Conservation (phyloP, 2,113 vertebrate genomes). For the Nerophis lumbriciformis region DNA sequence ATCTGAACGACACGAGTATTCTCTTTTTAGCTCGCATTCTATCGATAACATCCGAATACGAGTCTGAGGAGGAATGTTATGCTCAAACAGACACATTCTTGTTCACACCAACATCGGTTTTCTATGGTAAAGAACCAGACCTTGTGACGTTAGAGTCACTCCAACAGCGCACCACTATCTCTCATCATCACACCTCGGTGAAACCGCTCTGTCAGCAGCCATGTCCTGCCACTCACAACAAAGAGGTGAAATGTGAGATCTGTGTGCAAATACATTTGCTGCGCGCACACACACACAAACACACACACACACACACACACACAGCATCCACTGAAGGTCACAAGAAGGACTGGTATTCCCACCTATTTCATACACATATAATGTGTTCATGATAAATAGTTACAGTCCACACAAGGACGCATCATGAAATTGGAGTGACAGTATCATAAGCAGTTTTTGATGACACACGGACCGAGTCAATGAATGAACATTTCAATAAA, state of each 20-base stretch:
- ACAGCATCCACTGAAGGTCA: slow-evolving; percentile 31
- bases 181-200: slow-evolving; percentile 17
- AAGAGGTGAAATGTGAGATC: slow-evolving; percentile 38
- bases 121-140: slow-evolving; percentile 6
- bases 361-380: not conserved
- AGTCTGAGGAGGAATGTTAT: slow-evolving; percentile 2
- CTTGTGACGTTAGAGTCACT: slow-evolving; percentile 1
- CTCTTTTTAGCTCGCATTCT: not conserved
- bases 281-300: not conserved
- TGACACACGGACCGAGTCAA: too few species aligned
- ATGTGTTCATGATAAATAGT: not conserved
- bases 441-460: not conserved
- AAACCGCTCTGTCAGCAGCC: slow-evolving; percentile 36
- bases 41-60: slow-evolving; percentile 7
- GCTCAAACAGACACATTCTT: slow-evolving; percentile 23
- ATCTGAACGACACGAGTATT: not conserved
- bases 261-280: slow-evolving; percentile 1
- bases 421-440: not conserved
- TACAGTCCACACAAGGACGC: not conserved
- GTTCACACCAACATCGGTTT: slow-evolving; percentile 26
- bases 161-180: slow-evolving; percentile 21
- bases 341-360: slow-evolving; percentile 19
- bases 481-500: too few species aligned
- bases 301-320: slow-evolving; percentile 6
- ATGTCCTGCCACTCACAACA: slow-evolving; percentile 16